Percentiles rank a stretch among this genome's conserved stretches.
phyloP scores from a whole-genome alignment of 2,797 vertebrate species.

The Spinus pinus region DNA sequence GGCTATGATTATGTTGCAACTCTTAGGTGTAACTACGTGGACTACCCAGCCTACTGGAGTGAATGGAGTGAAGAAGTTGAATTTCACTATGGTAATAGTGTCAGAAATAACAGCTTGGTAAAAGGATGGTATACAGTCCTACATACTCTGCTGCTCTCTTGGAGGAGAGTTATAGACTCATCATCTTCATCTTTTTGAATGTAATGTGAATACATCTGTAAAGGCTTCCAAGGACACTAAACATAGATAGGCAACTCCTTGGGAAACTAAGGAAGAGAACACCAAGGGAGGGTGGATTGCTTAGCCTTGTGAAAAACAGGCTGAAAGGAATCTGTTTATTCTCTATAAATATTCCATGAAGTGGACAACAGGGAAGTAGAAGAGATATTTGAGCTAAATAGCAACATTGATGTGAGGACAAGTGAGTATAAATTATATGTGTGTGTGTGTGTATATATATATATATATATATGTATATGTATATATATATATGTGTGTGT shows the following conservation, averaged over 20 bases:
- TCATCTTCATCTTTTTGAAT: neutral
- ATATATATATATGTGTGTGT: neutral
- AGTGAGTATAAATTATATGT: neutral
- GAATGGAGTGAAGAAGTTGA: constrained; percentile 68
- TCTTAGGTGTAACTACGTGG: constrained; percentile 17
- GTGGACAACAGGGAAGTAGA: neutral
- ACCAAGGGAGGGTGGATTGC: neutral
- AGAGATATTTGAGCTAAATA: neutral
- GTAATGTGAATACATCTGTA: neutral
- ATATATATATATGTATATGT: neutral
- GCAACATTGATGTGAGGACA: neutral
- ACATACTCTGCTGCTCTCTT: neutral
- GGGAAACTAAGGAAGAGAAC: neutral
- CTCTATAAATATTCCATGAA: neutral
- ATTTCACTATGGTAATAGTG: constrained; percentile 58
- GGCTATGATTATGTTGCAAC: constrained; percentile 22
- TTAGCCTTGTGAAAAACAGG: neutral
- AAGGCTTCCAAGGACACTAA: neutral
- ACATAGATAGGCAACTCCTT: neutral
- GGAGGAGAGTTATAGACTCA: neutral
- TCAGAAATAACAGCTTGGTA: neutral
- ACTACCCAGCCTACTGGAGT: constrained; percentile 58
- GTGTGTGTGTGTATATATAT: neutral
- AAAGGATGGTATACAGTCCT: neutral
- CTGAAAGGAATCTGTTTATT: neutral